Percentiles rank a stretch among this genome's conserved stretches.
Evolutionary conservation across 2,888 invertebrate genomes (phyloP).

Genomic region (Sinentomon sp.): DNA sequence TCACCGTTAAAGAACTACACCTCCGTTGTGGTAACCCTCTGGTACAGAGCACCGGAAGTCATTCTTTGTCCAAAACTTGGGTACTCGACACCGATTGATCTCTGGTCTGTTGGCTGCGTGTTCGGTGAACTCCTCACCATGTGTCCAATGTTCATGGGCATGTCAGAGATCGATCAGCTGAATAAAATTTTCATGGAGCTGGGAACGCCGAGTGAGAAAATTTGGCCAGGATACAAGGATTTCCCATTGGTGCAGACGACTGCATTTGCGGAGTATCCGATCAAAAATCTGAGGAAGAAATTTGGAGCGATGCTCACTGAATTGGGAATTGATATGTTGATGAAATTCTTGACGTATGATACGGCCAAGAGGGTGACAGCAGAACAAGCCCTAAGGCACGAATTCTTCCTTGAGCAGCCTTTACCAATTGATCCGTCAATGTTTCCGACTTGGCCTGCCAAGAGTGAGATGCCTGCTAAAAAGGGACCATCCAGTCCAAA

Average conservation of each 20-base stretch:
- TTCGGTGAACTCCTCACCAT: constrained; percentile 85
- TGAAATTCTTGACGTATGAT: constrained; percentile 65
- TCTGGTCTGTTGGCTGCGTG: constrained; percentile 94
- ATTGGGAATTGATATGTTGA: constrained; percentile 31
- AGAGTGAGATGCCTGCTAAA: constrained; percentile 67
- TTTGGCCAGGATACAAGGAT: constrained; percentile 85
- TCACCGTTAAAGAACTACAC: constrained; percentile 90
- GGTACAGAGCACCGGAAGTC: constrained; percentile 93
- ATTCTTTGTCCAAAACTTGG: constrained; percentile 49
- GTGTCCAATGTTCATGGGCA: constrained; percentile 88
- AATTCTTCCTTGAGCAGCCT: constrained; percentile 57
- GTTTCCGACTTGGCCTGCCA: constrained; percentile 99
- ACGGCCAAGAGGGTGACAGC: constrained; percentile 64
- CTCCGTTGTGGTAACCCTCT: constrained; percentile 85
- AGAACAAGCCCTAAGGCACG: constrained; percentile 56
- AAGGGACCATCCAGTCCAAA: constrained; percentile 64
- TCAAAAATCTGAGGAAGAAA: constrained; percentile 43
- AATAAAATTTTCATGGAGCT: constrained; percentile 82
- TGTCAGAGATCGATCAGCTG: constrained; percentile 82
- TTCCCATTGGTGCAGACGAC: constrained; percentile 76
- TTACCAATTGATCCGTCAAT: constrained; percentile 81
- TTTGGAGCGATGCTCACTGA: constrained; percentile 31
- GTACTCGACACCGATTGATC: constrained; percentile 86
- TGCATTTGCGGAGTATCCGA: constrained; percentile 71
- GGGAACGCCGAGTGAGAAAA: constrained; percentile 79